phyloP scores from a whole-genome alignment of 2,113 vertebrate genomes.

The Platichthys flesus region DNA sequence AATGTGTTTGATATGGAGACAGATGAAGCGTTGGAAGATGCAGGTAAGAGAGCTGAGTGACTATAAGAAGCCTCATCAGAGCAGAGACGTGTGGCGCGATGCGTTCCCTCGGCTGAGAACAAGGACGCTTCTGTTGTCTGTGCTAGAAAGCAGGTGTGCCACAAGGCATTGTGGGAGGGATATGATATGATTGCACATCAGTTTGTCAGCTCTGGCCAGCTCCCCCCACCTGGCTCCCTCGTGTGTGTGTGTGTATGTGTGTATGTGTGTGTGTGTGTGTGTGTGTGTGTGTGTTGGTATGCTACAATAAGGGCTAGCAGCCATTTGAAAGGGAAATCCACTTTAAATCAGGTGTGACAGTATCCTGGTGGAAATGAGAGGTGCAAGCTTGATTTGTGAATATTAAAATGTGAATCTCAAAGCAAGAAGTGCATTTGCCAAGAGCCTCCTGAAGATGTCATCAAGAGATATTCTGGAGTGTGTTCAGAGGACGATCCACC shows the following conservation, averaged over 20 bases:
- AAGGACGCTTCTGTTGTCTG: slow-evolving; percentile 67
- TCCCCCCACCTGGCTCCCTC: slow-evolving; percentile 40
- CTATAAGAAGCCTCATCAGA: slow-evolving; percentile 81
- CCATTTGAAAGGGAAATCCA: slow-evolving; percentile 63
- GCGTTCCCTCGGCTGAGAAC: slow-evolving; percentile 68
- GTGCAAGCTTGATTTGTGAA: slow-evolving; percentile 57
- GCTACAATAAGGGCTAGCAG: slow-evolving; percentile 33
- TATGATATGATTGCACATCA: slow-evolving; percentile 72
- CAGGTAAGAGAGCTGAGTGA: slow-evolving; percentile 73
- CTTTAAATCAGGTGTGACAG: slow-evolving; percentile 59
- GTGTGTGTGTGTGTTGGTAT: slow-evolving; percentile 11
- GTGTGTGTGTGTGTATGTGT: slow-evolving; percentile 16
- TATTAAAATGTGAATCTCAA: slow-evolving; percentile 53
- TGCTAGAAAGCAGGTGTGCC: slow-evolving; percentile 75
- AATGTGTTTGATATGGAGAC: slow-evolving; percentile 74
- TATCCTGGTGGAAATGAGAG: slow-evolving; percentile 28
- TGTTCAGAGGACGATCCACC: slow-evolving; percentile 18
- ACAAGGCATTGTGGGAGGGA: slow-evolving; percentile 76
- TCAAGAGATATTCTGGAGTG: slow-evolving; percentile 40
- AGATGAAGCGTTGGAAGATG: slow-evolving; percentile 70
- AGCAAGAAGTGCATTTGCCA: slow-evolving; percentile 27
- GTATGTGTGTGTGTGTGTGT: slow-evolving; percentile 6
- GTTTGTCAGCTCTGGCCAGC: slow-evolving; percentile 67
- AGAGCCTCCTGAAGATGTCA: slow-evolving; percentile 40
- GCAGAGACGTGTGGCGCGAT: slow-evolving; percentile 59